Percentiles rank a stretch among this genome's conserved stretches.
phyloP scores from a whole-genome alignment of 2,113 vertebrate genomes.

The Istiophorus platypterus region DNA sequence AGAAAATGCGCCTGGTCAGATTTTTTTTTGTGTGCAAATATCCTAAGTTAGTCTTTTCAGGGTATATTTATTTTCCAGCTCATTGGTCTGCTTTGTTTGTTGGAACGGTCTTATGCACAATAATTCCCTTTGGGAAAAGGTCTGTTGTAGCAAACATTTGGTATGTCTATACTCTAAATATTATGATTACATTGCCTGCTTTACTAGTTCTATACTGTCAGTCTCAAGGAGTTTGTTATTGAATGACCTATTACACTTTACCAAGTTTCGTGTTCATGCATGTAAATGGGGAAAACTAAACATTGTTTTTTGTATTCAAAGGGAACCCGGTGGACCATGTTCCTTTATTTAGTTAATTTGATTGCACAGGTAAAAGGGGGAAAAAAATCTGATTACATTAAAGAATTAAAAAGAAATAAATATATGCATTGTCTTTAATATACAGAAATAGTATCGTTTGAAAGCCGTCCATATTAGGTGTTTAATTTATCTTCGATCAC shows the following conservation, averaged over 20 bases:
- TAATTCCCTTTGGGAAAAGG: not conserved
- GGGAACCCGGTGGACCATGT: not conserved
- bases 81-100: not conserved
- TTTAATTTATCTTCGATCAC: not conserved
- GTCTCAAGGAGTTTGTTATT: not conserved
- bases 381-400: not conserved
- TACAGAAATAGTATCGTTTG: too few relatives aligned
- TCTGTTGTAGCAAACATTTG: not conserved
- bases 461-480: too few relatives aligned
- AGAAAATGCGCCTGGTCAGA: conserved; percentile 15
- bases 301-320: not conserved
- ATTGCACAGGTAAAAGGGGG: not conserved
- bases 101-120: not conserved
- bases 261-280: not conserved
- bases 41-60: not conserved
- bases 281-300: not conserved
- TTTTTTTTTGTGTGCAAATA: not conserved
- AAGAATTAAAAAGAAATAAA: not conserved
- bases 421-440: not conserved
- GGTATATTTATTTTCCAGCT: not conserved
- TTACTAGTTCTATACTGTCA: too few relatives aligned
- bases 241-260: not conserved
- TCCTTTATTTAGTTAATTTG: not conserved
- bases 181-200: not conserved
- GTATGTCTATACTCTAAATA: not conserved